These are phyloP conservation scores for Tachuris rubrigastra DNA, from an alignment of 2,113 vertebrate species.

Conservation along the genomic window DNA sequence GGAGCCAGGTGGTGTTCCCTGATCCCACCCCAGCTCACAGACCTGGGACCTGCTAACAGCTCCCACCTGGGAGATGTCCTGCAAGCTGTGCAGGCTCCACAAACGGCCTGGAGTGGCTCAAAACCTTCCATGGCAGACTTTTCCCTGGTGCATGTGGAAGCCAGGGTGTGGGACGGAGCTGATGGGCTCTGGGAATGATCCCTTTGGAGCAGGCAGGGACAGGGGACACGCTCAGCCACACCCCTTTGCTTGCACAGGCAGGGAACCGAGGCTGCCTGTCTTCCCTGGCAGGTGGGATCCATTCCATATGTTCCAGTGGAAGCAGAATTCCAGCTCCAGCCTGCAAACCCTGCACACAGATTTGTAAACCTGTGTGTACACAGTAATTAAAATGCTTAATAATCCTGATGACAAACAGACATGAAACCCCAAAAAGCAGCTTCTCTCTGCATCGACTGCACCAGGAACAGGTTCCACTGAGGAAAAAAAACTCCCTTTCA, in stretches of 20 bases:
- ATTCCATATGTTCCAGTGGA: not conserved
- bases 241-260: fast-evolving
- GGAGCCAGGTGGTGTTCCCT: not conserved
- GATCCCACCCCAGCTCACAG: not conserved
- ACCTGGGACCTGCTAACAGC: not conserved
- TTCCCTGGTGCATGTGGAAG: not conserved
- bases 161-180: not conserved
- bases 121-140: fast-evolving
- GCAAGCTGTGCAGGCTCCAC: not conserved
- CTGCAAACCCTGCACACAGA: not conserved
- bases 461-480: not conserved
- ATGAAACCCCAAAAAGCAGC: not conserved
- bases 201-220: not conserved
- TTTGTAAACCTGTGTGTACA: not conserved
- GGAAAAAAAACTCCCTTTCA: not conserved
- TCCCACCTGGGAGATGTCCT: not conserved
- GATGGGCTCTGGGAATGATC: not conserved
- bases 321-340: not conserved
- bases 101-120: not conserved
- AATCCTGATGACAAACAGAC: slow-evolving; percentile 1
- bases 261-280: not conserved
- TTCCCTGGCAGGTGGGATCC: not conserved
- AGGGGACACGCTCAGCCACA: fast-evolving
- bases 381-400: not conserved
- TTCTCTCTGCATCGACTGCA: not conserved